phyloP scores from a whole-genome alignment of 2,797 vertebrate species.

The Lepilemur ruficaudatus region DNA sequence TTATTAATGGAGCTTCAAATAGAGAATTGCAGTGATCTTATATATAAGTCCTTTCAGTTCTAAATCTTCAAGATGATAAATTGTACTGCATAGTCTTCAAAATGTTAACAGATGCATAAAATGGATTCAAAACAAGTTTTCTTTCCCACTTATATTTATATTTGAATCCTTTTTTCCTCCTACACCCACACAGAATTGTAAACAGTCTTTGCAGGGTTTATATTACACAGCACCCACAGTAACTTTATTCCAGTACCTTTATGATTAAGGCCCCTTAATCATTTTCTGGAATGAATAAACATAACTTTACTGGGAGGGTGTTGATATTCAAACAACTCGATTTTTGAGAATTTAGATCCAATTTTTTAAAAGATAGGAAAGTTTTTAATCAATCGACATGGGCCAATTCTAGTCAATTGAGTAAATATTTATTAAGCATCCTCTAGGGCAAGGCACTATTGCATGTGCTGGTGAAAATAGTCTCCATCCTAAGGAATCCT shows the following conservation, averaged over 20 bases:
- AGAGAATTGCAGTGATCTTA: conserved; percentile 36
- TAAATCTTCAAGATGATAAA: conserved; percentile 63
- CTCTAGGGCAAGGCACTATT: not conserved
- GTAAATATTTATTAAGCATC: conserved; percentile 39
- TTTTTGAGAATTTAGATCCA: conserved; percentile 33
- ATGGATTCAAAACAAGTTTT: conserved; percentile 55
- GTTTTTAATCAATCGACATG: not conserved
- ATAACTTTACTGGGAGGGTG: conserved; percentile 46
- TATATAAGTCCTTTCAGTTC: conserved; percentile 57
- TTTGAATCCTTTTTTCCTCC: conserved; percentile 59
- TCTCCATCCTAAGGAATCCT: not conserved
- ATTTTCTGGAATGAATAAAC: conserved; percentile 72
- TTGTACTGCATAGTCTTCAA: conserved; percentile 44
- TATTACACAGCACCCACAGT: conserved; percentile 57
- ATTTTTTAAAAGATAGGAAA: conserved; percentile 26
- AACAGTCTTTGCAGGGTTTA: conserved; percentile 67
- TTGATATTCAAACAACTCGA: conserved; percentile 53
- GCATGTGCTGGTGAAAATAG: not conserved
- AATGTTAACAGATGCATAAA: conserved; percentile 64
- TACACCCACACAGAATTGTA: conserved; percentile 68
- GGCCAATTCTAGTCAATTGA: conserved; percentile 41
- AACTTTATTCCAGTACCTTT: conserved; percentile 69
- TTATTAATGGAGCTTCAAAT: conserved; percentile 47
- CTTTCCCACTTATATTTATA: conserved; percentile 67
- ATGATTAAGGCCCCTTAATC: conserved; percentile 66